Evolutionary conservation across 2,888 invertebrate genomes (phyloP), one percentile per base, ranked within the genome.

Genomic region (Phalera bucephala): DNA sequence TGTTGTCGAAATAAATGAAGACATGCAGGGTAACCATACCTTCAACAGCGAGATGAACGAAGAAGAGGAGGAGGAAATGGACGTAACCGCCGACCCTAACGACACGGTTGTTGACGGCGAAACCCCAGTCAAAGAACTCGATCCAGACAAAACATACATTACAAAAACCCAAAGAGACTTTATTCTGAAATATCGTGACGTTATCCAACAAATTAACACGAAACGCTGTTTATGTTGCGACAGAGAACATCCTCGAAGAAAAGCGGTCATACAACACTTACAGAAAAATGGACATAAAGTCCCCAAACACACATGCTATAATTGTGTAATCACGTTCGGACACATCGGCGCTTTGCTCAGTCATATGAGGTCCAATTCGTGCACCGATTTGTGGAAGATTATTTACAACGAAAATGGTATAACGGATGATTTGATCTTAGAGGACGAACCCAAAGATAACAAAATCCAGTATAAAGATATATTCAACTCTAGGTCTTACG

Each of bases 251-350:
- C 90, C 90, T 1, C 80, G 90, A 1, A 71, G 90, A 38, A 91
- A 91, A 60, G 88, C 90, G 7, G 90, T 91, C 21, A 90, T 91
- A 52, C 90, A 90, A 44, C 90, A 91, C 59, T 69, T 91, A 36
- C 90, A 91, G 64, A 91, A 91, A 69, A 91, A 88, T 64, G 90
- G 90, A 1, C 81, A 86, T 42, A 89, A 88, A 74, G 92, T 92
- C 31, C 92, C 92, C 0, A 91, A 91, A 52, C 92, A 91, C 52
- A 92, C 92, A 0, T 93, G 92, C 56, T 92, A 92, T 52, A 91
- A 91, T 61, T 93, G 92, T 59, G 91, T 92, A 40, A 78, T 92
- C 15, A 92, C 92, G 0, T 92, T 91, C 45, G 81, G 80, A 3
- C 90, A 90, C 46, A 90, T 91, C 38, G 90, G 90, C 12, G 90